phyloP scores from a whole-genome alignment of 2,888 invertebrate genomes.

The Stegana nigrithorax region DNA sequence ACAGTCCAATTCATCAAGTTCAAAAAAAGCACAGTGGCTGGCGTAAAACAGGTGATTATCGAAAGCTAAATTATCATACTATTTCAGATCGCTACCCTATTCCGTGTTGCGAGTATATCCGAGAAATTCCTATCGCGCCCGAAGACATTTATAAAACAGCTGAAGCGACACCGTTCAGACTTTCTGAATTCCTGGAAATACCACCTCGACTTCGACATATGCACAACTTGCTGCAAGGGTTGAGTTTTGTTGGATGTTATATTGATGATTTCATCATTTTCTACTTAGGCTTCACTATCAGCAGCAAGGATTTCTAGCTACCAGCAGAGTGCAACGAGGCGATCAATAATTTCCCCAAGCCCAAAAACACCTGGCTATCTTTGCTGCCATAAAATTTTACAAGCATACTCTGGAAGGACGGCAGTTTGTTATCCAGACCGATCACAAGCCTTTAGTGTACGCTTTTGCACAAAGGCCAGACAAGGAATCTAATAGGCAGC shows the following conservation, averaged over 20 bases:
- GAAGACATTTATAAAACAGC: constrained; percentile 43
- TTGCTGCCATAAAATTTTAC: constrained; percentile 25
- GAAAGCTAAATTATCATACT: background rate
- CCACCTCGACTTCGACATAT: background rate
- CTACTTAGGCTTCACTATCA: no score
- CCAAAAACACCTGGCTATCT: constrained; percentile 24
- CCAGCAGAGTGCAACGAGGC: constrained; percentile 19
- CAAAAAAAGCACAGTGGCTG: background rate
- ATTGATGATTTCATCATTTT: no score
- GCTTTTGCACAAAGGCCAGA: background rate
- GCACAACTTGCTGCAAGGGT: background rate
- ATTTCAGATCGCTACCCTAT: background rate
- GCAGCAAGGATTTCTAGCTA: constrained; percentile 26
- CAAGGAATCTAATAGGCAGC: background rate
- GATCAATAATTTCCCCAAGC: constrained; percentile 23
- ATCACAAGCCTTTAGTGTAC: no score
- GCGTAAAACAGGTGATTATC: background rate
- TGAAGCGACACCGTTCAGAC: background rate
- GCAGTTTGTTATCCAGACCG: constrained; percentile 1
- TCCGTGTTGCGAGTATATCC: background rate
- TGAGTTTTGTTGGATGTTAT: background rate
- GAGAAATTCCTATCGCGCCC: constrained; percentile 52
- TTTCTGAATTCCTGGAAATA: background rate
- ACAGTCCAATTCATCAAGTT: background rate
- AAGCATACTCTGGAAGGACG: constrained; percentile 24